Conservation (phyloP, 2,888 invertebrate species). For the Apamea monoglypha region DNA sequence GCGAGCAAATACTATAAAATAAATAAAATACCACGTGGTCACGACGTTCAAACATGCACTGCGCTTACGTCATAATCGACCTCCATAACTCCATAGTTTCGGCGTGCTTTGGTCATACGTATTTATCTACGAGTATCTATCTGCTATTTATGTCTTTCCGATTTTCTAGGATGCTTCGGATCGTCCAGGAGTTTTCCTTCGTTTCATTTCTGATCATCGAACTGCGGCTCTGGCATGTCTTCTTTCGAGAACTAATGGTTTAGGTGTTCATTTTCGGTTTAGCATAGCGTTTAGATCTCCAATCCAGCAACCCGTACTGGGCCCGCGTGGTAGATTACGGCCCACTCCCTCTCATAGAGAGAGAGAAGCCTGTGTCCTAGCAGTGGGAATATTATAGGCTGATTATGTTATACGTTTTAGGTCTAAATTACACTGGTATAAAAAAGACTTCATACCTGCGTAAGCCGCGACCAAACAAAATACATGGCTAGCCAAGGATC, state of each 20-base stretch:
- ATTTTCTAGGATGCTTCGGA: conserved; percentile 12
- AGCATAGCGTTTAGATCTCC: no score
- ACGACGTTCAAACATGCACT: conserved; percentile 67
- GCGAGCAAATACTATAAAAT: conserved; percentile 58
- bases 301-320: not conserved
- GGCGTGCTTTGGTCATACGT: conserved; percentile 52
- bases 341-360: no score
- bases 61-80: conserved; percentile 77
- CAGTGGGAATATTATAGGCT: not conserved
- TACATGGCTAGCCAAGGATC: not conserved
- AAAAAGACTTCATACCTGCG: not conserved
- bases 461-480: conserved; percentile 5
- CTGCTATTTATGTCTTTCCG: conserved; percentile 48
- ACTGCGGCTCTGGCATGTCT: not conserved
- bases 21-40: conserved; percentile 66
- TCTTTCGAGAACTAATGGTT: not conserved
- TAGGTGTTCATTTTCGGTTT: not conserved
- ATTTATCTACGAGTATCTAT: conserved; percentile 71
- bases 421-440: not conserved
- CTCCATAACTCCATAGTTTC: conserved; percentile 67
- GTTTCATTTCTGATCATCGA: not conserved
- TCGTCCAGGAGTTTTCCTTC: not conserved
- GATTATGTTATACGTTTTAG: not conserved
- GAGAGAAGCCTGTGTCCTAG: not conserved
- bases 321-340: not conserved